A percentile compares a stretch with the other conserved stretches of the same genome.
phyloP scores from a whole-genome alignment of 1,140 invertebrate species.

The Ceratitis capitata region DNA sequence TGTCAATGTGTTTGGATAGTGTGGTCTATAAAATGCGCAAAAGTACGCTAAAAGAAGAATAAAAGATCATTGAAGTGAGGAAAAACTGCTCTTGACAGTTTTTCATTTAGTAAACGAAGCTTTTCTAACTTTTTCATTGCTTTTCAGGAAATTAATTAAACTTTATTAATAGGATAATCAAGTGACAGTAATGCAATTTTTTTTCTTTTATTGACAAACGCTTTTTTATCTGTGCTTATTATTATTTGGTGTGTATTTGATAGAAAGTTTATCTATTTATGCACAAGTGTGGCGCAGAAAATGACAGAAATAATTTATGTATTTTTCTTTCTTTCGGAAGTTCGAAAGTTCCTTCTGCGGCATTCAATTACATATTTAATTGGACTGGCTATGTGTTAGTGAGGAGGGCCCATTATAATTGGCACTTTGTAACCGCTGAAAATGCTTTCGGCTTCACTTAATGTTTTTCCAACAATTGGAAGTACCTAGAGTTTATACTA shows the following conservation, averaged over 20 bases:
- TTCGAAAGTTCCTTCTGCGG: no score
- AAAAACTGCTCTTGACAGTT: constrained; percentile 21
- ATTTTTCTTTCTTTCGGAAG: no score
- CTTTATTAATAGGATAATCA: constrained; percentile 20
- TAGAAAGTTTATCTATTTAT: background rate
- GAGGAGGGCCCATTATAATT: no score
- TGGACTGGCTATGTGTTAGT: no score
- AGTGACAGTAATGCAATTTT: constrained; percentile 3
- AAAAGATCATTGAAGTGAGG: background rate
- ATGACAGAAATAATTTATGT: no score
- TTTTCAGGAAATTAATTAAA: constrained; percentile 28
- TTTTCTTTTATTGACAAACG: background rate
- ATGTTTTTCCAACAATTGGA: no score
- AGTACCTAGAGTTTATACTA: no score
- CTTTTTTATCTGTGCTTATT: background rate
- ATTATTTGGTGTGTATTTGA: background rate
- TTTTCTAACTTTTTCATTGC: background rate
- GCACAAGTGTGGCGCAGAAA: background rate
- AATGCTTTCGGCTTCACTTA: no score
- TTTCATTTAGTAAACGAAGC: background rate
- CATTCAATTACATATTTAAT: no score
- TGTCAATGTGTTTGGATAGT: no score
- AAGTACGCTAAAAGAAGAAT: background rate
- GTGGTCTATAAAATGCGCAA: background rate
- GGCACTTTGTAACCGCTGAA: no score